Evolutionary conservation across 1,140 invertebrate species (phyloP), one percentile per base, ranked within the genome.

Genomic region (Trachymyrmex cornetzi): DNA sequence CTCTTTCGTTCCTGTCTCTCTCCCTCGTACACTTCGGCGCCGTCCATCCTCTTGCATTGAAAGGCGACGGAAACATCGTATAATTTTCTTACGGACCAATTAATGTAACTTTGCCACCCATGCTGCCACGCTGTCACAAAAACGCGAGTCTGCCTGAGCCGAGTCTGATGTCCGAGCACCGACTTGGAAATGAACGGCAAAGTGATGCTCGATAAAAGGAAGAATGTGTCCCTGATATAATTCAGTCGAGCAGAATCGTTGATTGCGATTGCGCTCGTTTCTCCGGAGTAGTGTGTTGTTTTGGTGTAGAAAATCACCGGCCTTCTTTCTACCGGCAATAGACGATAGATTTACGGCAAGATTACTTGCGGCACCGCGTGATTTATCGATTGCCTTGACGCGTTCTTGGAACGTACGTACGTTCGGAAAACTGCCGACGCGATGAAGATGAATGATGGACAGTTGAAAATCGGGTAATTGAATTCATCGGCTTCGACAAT

Each of bases 61-160:
- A 84, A 84, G 80, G 80, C 80, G 80, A 84, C 80, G 69, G 80
- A 84, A 84, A 84, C 69, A 84, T 84, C 69, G 80, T 84, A 84
- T 84, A 84, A 84, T 84, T 84, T 84, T 84, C 80, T 84, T 84
- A 84, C 80, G 69, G 80, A 75, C 69, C 80, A 84, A 84, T 84
- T 84, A 84, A 84, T 84, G 80, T 74, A 84, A 84, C 80, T 84
- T 84, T n/a, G 69, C 80, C 80, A 84, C 80, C 80, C 80, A 84
- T 74, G 80, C 80, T 75, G 80, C 80, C 67, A 74, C 55, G 38
- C 79, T 81, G 79, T 81, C 79, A 22, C 67, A 74, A 82, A 82
- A 82, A 74, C 67, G 38, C 38, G 67, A 34, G 30, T 59, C 67
- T 22, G 48, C 48, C 48, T 16, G 53, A 74, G 38, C 24, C 38